phyloP scores from a whole-genome alignment of 2,113 vertebrate genomes.

The Antechinus stuartii region DNA sequence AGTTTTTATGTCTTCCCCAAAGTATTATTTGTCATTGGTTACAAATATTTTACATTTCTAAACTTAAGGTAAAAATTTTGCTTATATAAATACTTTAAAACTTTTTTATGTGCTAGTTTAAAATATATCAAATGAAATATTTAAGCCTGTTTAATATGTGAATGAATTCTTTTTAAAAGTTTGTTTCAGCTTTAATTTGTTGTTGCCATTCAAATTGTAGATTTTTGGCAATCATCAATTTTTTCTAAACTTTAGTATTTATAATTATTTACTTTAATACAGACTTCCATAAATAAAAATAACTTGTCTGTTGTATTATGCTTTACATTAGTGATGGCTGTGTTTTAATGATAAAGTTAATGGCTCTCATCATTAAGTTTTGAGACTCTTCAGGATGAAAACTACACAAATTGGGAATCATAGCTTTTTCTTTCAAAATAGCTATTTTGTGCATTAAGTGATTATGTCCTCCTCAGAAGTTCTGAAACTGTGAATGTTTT shows the following conservation, averaged over 20 bases:
- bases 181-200: background rate
- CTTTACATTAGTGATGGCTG: background rate
- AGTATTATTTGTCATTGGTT: background rate
- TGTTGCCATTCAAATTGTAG: background rate
- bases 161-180: background rate
- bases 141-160: background rate
- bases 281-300: background rate
- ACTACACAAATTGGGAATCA: background rate
- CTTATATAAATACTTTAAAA: background rate
- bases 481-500: background rate
- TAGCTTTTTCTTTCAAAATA: background rate
- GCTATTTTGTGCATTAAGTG: background rate
- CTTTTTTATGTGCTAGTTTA: background rate
- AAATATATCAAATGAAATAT: background rate
- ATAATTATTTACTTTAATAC: background rate
- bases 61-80: background rate
- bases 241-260: background rate
- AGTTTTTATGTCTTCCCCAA: slow-evolving; percentile 1
- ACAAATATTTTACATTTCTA: background rate
- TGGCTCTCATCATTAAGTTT: background rate
- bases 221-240: background rate
- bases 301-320: background rate
- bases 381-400: background rate
- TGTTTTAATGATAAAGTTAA: background rate
- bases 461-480: background rate